Evolutionary conservation across 2,113 vertebrate genomes (phyloP).

Genomic region (Piprites chloris): DNA sequence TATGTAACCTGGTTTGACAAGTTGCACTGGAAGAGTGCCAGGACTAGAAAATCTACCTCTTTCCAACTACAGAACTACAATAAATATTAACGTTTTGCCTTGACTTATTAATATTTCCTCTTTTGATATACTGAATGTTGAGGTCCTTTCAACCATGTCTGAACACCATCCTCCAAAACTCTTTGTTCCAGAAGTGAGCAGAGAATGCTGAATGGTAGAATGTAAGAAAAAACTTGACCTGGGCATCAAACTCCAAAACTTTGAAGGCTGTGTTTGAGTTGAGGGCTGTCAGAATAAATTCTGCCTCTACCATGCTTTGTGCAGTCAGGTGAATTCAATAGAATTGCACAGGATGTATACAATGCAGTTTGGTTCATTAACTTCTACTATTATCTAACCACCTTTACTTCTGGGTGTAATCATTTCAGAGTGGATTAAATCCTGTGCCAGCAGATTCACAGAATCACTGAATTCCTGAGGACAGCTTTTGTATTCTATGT

Average conservation of each 20-base stretch:
- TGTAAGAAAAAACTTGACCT: not conserved
- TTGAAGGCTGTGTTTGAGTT: not conserved
- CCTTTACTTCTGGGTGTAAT: not conserved
- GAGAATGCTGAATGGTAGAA: not conserved
- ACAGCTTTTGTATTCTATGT: not conserved
- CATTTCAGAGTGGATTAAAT: not conserved
- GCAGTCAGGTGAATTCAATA: not conserved
- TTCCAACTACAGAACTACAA: conserved; percentile 15
- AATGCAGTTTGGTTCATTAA: not conserved
- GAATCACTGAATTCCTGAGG: not conserved
- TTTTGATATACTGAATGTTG: not conserved
- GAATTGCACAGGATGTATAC: not conserved
- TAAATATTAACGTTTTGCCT: not conserved
- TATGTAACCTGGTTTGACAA: conserved; percentile 74
- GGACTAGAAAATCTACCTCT: conserved; percentile 43
- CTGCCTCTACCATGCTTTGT: not conserved
- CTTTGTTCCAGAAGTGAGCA: not conserved
- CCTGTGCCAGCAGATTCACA: not conserved
- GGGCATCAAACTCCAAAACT: not conserved
- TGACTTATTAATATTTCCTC: not conserved
- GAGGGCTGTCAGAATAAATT: not conserved
- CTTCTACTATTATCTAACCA: not conserved
- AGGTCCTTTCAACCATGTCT: not conserved
- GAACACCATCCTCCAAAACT: not conserved
- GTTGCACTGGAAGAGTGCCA: conserved; percentile 64